phyloP scores from a whole-genome alignment of 1,140 invertebrate genomes.

The Bicyclus anynana region DNA sequence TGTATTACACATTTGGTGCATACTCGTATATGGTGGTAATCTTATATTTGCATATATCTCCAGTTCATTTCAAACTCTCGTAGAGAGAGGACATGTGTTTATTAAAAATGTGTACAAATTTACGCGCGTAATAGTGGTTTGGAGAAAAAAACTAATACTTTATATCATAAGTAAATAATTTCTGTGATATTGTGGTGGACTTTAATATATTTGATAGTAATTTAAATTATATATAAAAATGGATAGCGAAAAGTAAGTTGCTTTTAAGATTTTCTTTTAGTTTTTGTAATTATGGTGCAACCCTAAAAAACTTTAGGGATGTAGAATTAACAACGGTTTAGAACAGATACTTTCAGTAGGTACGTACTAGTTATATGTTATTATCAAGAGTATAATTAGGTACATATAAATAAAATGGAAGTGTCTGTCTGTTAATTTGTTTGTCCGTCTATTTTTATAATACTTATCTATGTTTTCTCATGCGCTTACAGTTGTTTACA shows the following conservation, averaged over 20 bases:
- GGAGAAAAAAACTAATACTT: slow-evolving; percentile 13
- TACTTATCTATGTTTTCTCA: no score
- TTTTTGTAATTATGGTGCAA: no score
- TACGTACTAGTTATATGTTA: no score
- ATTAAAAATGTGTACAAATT: slow-evolving; percentile 9
- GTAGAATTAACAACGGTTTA: no score
- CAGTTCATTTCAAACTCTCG: slow-evolving; percentile 31
- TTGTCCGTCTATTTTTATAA: no score
- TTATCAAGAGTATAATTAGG: no score
- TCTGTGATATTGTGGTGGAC: slow-evolving; percentile 50
- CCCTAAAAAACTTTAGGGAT: no score
- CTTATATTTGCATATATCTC: slow-evolving; percentile 21
- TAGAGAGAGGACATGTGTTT: slow-evolving; percentile 17
- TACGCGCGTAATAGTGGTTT: slow-evolving; percentile 6
- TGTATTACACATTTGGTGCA: slow-evolving; percentile 21
- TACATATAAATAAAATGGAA: no score
- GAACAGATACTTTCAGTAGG: no score
- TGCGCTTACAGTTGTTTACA: no score
- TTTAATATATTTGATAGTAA: slow-evolving; percentile 19
- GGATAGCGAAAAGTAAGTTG: slow-evolving; percentile 54
- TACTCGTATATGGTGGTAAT: slow-evolving; percentile 34
- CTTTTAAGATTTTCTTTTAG: not conserved
- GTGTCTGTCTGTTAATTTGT: no score
- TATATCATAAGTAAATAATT: slow-evolving; percentile 16
- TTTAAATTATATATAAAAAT: slow-evolving; percentile 27